Evolutionary conservation across 1,140 invertebrate genomes (phyloP).

Genomic region (Rhizoglyphus robini): DNA sequence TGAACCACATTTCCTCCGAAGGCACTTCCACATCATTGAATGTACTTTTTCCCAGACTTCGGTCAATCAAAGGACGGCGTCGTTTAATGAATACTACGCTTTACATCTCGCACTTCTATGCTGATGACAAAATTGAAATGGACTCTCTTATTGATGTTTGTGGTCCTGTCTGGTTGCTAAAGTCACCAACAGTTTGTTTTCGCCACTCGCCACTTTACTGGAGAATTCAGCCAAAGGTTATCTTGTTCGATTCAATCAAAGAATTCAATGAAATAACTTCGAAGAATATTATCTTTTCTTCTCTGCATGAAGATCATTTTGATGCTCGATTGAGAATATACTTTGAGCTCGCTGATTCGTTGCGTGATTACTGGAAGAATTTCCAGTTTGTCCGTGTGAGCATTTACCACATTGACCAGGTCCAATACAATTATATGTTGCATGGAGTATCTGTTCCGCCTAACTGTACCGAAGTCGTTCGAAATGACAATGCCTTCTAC

Average conservation of each 20-base stretch:
- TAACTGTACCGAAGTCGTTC: background rate
- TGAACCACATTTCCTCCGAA: background rate
- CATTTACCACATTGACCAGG: background rate
- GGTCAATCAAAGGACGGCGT: background rate
- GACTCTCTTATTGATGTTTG: background rate
- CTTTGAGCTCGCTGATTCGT: background rate
- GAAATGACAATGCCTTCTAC: background rate
- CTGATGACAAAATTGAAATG: background rate
- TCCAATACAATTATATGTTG: background rate
- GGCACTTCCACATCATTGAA: background rate
- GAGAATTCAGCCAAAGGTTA: background rate
- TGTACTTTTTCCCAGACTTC: background rate
- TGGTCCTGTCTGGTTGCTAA: background rate
- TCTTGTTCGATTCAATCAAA: background rate
- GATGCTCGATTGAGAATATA: background rate
- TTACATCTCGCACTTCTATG: background rate
- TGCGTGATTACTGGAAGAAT: background rate
- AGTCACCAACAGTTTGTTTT: background rate
- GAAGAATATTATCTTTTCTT: background rate
- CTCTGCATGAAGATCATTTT: no score
- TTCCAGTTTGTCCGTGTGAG: background rate
- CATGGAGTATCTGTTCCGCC: background rate
- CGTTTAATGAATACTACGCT: background rate
- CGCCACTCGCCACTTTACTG: slow-evolving; percentile 6
- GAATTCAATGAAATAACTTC: background rate